Evolutionary conservation across 2,113 vertebrate genomes (phyloP).

Genomic region (Antechinus stuartii): DNA sequence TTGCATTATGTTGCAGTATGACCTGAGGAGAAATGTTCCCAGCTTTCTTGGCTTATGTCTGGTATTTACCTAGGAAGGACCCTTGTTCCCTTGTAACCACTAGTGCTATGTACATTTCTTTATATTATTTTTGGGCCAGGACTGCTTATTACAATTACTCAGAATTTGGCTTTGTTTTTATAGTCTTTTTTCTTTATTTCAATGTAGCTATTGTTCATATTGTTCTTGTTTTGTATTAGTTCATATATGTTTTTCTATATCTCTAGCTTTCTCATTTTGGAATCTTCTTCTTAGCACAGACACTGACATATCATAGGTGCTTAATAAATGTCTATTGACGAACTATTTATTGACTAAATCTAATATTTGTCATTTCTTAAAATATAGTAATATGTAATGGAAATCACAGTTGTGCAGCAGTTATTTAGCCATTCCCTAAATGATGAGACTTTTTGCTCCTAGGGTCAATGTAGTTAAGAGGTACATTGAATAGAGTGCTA

Average conservation of each 20-base stretch:
- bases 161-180: not conserved
- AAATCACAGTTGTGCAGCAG: not conserved
- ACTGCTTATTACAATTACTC: not conserved
- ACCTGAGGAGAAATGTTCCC: no score
- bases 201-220: not conserved
- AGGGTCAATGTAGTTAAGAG: not conserved
- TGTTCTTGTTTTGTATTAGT: not conserved
- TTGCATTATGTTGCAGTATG: no score
- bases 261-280: not conserved
- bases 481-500: not conserved
- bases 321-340: not conserved
- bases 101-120: not conserved
- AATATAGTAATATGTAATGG: not conserved
- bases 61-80: no score
- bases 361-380: not conserved
- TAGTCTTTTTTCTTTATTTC: not conserved
- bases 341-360: not conserved
- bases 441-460: not conserved
- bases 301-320: not conserved
- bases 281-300: not conserved
- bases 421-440: not conserved
- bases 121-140: not conserved
- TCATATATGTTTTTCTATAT: not conserved
- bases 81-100: no score
- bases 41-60: no score